Percentiles rank a stretch among this genome's conserved stretches.
Conservation (phyloP, 2,113 vertebrate genomes). For the Eolophus roseicapilla region DNA sequence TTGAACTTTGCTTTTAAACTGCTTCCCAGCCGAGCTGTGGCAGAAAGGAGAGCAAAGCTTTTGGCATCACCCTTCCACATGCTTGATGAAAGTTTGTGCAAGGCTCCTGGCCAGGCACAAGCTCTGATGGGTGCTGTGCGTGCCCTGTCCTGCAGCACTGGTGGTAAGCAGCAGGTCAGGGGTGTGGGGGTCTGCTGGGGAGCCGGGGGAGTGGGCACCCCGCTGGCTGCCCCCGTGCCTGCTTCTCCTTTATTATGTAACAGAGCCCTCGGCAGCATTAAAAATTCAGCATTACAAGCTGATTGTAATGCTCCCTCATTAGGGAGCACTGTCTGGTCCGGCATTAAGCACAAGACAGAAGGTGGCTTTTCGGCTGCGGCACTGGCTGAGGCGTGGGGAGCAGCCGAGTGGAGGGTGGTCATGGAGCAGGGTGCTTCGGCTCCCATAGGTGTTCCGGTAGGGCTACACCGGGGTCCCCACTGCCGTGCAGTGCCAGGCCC, state of each 20-base stretch:
- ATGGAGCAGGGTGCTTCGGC: not conserved
- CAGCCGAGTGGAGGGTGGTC: not conserved
- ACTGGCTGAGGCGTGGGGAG: not conserved
- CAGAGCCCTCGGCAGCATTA: constrained; percentile 78
- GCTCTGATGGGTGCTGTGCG: constrained; percentile 50
- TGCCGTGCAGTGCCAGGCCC: accelerated
- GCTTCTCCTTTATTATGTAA: constrained; percentile 82
- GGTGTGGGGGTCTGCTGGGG: not conserved
- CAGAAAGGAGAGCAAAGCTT: constrained; percentile 12
- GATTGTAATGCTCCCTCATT: constrained; percentile 80
- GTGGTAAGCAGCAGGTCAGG: constrained; percentile 22
- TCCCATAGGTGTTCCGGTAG: not conserved
- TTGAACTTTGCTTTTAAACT: constrained; percentile 69
- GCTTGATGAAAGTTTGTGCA: constrained; percentile 47
- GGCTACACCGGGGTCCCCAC: not conserved
- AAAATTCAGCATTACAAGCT: constrained; percentile 82
- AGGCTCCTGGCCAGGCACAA: constrained; percentile 32
- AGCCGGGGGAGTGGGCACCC: not conserved
- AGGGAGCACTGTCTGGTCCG: constrained; percentile 77
- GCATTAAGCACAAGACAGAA: constrained; percentile 63
- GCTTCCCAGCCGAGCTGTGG: constrained; percentile 22
- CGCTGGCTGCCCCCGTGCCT: constrained; percentile 39
- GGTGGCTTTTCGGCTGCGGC: constrained; percentile 67
- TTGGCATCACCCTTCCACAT: constrained; percentile 13
- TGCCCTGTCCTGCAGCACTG: not conserved